These are phyloP conservation scores for Sialia sialis DNA, from an alignment of 2,113 vertebrate species.

Conservation along the genomic window DNA sequence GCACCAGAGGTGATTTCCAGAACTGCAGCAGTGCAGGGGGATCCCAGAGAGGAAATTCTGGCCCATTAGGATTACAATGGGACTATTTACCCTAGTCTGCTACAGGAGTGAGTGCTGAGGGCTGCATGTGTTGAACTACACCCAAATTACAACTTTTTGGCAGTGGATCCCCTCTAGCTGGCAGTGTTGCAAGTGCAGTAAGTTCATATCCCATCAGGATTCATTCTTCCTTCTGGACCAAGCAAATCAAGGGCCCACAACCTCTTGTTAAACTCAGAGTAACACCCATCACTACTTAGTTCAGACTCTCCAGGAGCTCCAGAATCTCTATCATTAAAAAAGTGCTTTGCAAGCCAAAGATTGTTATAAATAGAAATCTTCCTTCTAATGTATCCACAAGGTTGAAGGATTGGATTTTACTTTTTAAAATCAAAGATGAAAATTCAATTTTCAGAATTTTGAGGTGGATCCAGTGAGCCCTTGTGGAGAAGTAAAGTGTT, in stretches of 20 bases:
- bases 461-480: background rate
- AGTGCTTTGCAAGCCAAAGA: background rate
- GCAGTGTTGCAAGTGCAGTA: background rate
- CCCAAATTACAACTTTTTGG: background rate
- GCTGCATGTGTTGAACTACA: background rate
- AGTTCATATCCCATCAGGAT: background rate
- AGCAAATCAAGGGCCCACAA: background rate
- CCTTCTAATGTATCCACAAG: fast-evolving
- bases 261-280: background rate
- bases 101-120: background rate
- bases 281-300: background rate
- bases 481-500: background rate
- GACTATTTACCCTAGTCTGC: background rate
- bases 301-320: background rate
- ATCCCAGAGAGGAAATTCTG: background rate
- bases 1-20: background rate
- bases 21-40: background rate
- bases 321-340: background rate
- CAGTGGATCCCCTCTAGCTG: background rate
- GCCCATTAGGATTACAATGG: fast-evolving
- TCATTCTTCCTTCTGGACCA: background rate
- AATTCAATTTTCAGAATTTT: background rate
- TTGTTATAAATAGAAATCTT: background rate
- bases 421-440: background rate
- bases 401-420: background rate